These are phyloP conservation scores for Malthinus flaveolus DNA, from an alignment of 2,888 invertebrate species.

Conservation along the genomic window DNA sequence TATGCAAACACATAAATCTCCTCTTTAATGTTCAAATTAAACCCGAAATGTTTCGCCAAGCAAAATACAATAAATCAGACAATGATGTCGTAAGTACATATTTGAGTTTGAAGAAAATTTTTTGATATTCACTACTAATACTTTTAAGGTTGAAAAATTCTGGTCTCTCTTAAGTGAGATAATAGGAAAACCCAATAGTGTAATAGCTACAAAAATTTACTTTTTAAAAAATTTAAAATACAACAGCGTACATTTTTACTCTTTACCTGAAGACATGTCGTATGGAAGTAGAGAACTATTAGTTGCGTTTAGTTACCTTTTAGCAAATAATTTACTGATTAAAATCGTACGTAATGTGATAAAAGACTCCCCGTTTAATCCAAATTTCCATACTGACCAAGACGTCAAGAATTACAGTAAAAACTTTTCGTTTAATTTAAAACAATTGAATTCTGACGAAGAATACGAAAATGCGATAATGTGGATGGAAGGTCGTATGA, in stretches of 20 bases:
- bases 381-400: not conserved
- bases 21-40: constrained; percentile 42
- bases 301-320: constrained; percentile 49
- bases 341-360: constrained; percentile 38
- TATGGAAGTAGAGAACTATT: constrained; percentile 45
- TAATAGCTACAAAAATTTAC: constrained; percentile 43
- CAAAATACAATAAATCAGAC: constrained; percentile 46
- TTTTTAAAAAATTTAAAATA: constrained; percentile 48
- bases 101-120: not conserved
- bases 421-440: constrained; percentile 11
- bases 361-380: constrained; percentile 27
- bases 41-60: constrained; percentile 49
- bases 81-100: constrained; percentile 45
- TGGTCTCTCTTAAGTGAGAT: constrained; percentile 43
- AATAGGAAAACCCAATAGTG: constrained; percentile 18
- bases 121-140: not conserved
- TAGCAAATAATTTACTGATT: constrained; percentile 43
- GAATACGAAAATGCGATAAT: constrained; percentile 12
- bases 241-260: constrained; percentile 48
- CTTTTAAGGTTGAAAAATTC: constrained; percentile 34
- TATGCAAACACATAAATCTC: constrained; percentile 49
- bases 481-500: constrained; percentile 1
- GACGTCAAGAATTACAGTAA: not conserved
- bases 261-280: constrained; percentile 37
- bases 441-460: constrained; percentile 10